Evolutionary conservation across 2,113 vertebrate species (phyloP), one percentile per base, ranked within the genome.

Genomic region (Crotophaga sulcirostris): DNA sequence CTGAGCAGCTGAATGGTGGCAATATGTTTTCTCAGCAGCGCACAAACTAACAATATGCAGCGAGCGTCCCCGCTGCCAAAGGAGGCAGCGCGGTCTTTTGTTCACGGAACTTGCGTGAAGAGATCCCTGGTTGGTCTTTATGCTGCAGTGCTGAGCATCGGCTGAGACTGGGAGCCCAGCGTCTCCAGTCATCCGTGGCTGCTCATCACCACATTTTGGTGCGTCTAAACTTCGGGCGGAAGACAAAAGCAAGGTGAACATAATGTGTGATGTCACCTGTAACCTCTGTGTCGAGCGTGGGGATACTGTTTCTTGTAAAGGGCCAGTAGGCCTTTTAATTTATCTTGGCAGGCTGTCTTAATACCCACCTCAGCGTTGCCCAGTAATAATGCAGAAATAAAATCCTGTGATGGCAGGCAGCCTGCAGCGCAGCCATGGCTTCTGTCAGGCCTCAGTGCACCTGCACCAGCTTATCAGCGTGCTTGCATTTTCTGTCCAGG

Each of bases 221-320:
- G 56, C 13, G 0, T 86, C 73, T 94, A 25, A 90, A 96, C 92
- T 96, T 90, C 68, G 78, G 88, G 73, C 83, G 91, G 90, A 70
- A 94, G 88, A 97, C 92, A 94, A 95, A 96, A 89, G 79, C 85
- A 87, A 95, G 96, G 94, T 90, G 93, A 96, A 84, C 69, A 2
- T 93, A 54, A 95, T 94, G 88, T 54, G 36, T 8, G 1, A 64
- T 93, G 90, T 97, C 94, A 90, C 92, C 85, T 10, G 4, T 94
- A 90, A 86, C 90, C 88, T 93, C 79, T 6, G 36, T 94, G 80
- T 66, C 44, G 76, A 86, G 94, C 84, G 60, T 89, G 69, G 56
- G 60, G 89, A 93, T 93, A 95, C 89, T 94, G 95, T 81, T 96
- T 93, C 92, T 89, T 70, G 64, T 95, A 92, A 87, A 92, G 76